Conservation (phyloP, 2,113 vertebrate genomes). For the Motacilla tschutschensis region DNA sequence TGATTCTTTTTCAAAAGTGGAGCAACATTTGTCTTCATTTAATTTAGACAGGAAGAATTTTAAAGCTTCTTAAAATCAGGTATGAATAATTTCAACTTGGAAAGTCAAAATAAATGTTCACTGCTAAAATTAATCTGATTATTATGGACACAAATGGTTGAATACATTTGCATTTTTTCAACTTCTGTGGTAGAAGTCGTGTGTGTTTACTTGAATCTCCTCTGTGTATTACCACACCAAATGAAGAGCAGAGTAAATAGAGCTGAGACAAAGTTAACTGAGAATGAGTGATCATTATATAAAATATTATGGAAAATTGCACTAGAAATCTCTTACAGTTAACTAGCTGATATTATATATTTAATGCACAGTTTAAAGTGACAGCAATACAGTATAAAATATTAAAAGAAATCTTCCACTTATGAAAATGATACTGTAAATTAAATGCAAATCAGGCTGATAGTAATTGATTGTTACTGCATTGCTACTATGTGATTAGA, state of each 20-base stretch:
- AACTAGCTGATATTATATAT: neutral
- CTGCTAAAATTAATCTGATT: neutral
- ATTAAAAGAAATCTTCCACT: neutral
- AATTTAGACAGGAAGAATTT: neutral
- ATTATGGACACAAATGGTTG: neutral
- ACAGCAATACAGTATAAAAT: neutral
- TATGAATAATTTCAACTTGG: neutral
- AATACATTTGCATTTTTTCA: neutral
- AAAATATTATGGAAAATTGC: neutral
- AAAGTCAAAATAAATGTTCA: neutral
- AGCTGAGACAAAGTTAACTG: neutral
- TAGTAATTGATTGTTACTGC: neutral
- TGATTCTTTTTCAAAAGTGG: neutral
- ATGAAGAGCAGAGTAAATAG: neutral
- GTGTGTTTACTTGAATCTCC: neutral
- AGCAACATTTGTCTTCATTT: neutral
- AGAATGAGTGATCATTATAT: neutral
- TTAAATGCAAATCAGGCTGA: neutral
- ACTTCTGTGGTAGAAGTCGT: neutral
- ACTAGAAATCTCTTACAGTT: neutral
- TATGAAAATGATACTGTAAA: neutral
- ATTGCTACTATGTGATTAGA: neutral
- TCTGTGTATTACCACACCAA: neutral
- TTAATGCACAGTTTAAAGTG: neutral
- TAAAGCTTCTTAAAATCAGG: neutral